These are phyloP conservation scores for Chlorospingus flavigularis DNA, from an alignment of 2,797 vertebrate species.

Conservation along the genomic window DNA sequence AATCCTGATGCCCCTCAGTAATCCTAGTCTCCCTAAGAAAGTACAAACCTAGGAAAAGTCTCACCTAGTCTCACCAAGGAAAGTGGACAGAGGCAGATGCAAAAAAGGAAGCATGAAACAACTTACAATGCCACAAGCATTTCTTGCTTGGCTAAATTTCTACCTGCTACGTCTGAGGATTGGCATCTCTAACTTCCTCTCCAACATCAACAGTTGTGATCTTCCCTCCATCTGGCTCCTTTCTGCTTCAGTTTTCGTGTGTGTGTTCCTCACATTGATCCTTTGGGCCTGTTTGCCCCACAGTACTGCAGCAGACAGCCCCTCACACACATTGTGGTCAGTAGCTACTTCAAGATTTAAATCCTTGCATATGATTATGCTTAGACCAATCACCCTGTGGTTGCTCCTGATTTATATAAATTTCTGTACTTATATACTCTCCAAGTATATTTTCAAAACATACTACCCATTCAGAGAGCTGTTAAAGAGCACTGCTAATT, in stretches of 20 bases:
- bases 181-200: not conserved
- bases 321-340: not conserved
- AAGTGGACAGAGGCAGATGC: not conserved
- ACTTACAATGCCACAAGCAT: not conserved
- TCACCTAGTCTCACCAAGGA: not conserved
- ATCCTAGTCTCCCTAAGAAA: not conserved
- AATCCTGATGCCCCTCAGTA: not conserved
- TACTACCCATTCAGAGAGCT: not conserved
- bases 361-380: not conserved
- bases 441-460: not conserved
- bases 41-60: not conserved
- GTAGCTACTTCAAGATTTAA: not conserved
- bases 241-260: not conserved
- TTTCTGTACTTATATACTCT: not conserved
- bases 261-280: not conserved
- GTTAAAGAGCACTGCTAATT: not conserved
- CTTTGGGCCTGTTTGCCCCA: not conserved
- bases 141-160: not conserved
- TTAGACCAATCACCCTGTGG: not conserved
- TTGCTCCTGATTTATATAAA: not conserved
- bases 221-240: not conserved
- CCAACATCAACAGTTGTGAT: rapidly evolving
- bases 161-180: not conserved
- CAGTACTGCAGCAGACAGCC: not conserved
- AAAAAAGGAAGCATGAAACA: not conserved